Percentiles rank a stretch among this genome's conserved stretches.
phyloP scores from a whole-genome alignment of 2,797 vertebrate genomes.

The Muscicapa comitata region DNA sequence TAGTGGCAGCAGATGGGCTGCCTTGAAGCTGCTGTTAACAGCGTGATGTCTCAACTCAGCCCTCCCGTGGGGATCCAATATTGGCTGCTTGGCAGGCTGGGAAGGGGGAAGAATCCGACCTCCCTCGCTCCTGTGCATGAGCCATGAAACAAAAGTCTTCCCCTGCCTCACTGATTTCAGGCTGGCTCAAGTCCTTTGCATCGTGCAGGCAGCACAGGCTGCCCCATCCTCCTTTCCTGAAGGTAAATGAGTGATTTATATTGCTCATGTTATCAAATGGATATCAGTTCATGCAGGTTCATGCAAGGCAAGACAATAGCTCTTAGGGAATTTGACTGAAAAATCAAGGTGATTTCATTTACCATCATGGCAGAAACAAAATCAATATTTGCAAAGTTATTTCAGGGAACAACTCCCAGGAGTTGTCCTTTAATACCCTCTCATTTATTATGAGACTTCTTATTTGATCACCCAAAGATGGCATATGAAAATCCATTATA shows the following conservation, averaged over 20 bases:
- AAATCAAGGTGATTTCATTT: neutral
- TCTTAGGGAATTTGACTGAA: neutral
- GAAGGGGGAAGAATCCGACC: neutral
- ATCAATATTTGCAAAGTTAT: neutral
- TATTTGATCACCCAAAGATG: neutral
- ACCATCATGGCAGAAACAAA: neutral
- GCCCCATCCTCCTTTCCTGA: neutral
- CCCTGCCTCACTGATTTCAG: neutral
- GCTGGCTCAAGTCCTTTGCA: neutral
- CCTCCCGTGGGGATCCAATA: neutral
- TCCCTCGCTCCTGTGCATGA: neutral
- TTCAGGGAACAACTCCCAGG: neutral
- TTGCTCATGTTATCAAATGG: neutral
- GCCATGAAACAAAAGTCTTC: neutral
- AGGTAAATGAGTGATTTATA: neutral
- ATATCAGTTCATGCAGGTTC: neutral
- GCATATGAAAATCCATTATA: neutral
- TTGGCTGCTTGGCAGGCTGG: neutral
- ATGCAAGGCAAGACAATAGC: neutral
- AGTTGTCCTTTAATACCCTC: neutral
- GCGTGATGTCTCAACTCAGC: neutral
- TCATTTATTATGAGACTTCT: neutral
- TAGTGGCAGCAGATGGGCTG: neutral
- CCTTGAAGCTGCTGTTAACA: neutral
- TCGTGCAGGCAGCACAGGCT: neutral